Evolutionary conservation across 2,113 vertebrate genomes (phyloP).

Genomic region (Nesospiza acunhae): DNA sequence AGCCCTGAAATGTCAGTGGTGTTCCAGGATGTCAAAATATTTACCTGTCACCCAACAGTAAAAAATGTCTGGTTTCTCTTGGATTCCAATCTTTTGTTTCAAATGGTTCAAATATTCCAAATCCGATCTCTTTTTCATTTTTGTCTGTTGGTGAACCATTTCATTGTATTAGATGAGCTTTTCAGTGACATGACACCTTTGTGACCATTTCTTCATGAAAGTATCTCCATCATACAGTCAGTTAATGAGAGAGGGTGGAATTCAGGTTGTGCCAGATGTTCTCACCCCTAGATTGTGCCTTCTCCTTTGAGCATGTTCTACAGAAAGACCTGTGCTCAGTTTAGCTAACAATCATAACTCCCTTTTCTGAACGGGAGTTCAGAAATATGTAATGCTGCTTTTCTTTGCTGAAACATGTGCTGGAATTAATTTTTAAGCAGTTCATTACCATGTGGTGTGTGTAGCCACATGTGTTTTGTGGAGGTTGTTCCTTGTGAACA

Average conservation of each 20-base stretch:
- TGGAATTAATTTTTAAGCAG: not conserved
- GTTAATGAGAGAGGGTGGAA: not conserved
- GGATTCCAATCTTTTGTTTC: not conserved
- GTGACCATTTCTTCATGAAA: not conserved
- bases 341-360: not conserved
- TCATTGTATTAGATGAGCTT: not conserved
- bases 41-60: not conserved
- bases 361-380: not conserved
- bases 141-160: not conserved
- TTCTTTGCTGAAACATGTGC: not conserved
- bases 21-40: not conserved
- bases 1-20: not conserved
- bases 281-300: not conserved
- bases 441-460: not conserved
- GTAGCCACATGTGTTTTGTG: not conserved
- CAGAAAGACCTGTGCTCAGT: not conserved
- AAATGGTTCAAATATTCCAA: not conserved
- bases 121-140: not conserved
- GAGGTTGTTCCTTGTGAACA: not conserved
- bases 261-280: not conserved
- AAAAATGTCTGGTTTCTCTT: not conserved
- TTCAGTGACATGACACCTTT: not conserved
- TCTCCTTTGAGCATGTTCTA: not conserved
- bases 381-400: not conserved
- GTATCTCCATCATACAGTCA: not conserved